Base-by-base conservation (phyloP, 2,888 invertebrate species). In the Steinernema scapterisci region DNA sequence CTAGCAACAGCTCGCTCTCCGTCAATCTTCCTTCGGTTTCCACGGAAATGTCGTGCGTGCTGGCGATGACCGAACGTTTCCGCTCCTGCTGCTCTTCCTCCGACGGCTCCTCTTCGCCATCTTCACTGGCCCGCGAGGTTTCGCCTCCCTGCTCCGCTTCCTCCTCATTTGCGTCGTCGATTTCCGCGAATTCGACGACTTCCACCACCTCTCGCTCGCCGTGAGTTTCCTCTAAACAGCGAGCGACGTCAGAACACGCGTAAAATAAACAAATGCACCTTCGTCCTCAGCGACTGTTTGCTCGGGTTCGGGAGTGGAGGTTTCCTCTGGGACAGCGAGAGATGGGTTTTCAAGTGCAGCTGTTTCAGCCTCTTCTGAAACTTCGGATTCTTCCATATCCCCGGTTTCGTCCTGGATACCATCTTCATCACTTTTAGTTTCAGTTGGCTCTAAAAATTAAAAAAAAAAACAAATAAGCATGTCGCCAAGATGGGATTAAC, bases 1-100 rank as follows among this genome's bases (percentile, higher is more conserved):
- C 86, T 13, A 86, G 77, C 31, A 82, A 82, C 31, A 85, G 73
- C 70, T 86, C 86, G 54, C 83, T 82, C 77, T 86, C 86, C 0
- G 86, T 86, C 25, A 86, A 76, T n/a, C 82, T 76, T 6, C 77
- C 71, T 25, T 83, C 75, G 16, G 72, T 73, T 31, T 70, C 71
- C 16, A 80, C 73, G 25, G 71, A 48, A 13, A 81, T 43, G 51
- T 80, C 77, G 72, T 80, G 81, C 1, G 80, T 81, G 21, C 73
- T 79, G 46, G 76, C 63, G 25, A 81, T 52, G 3, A 81, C 79
- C 23, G 83, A 81, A 6, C 31, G 27, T n/a, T 63, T 63, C 63
- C 31, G 52, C 21, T 38, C 38, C 38, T 38, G 38, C 38, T 38
- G 38, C 38, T 38, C 38, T 38, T 38, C 54, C 25, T 54, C 31